Evolutionary conservation across 2,797 vertebrate genomes (phyloP).

Genomic region (Poeciliopsis presidionis): DNA sequence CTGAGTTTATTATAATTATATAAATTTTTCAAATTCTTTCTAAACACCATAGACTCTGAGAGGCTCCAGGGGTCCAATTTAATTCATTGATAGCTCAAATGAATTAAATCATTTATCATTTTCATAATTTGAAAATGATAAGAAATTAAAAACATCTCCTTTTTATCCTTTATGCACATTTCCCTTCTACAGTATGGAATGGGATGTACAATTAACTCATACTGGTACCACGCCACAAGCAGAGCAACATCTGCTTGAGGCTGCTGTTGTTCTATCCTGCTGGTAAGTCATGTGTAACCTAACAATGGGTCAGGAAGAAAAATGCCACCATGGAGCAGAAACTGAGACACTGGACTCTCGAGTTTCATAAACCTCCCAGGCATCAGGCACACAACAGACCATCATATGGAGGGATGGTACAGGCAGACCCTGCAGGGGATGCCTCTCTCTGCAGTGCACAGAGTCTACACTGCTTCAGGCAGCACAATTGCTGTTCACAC

Average conservation of each 20-base stretch:
- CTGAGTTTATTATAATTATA: slow-evolving; percentile 15
- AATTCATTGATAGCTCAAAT: slow-evolving; percentile 45
- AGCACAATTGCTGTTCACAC: slow-evolving; percentile 53
- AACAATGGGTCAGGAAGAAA: slow-evolving; percentile 75
- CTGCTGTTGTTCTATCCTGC: slow-evolving; percentile 76
- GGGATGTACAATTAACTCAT: slow-evolving; percentile 46
- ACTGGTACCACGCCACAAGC: slow-evolving; percentile 58
- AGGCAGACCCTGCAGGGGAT: slow-evolving; percentile 65
- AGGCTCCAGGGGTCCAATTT: slow-evolving; percentile 10
- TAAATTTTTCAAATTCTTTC: slow-evolving; percentile 21
- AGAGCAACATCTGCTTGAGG: slow-evolving; percentile 74
- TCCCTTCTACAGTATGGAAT: slow-evolving; percentile 37
- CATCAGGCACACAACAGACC: slow-evolving; percentile 67
- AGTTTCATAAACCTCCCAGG: slow-evolving; percentile 69
- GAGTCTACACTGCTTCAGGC: slow-evolving; percentile 54
- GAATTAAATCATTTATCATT: too few species aligned
- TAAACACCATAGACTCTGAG: slow-evolving; percentile 22
- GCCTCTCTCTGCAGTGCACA: slow-evolving; percentile 66
- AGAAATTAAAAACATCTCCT: slow-evolving; percentile 34
- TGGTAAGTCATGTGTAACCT: slow-evolving; percentile 75
- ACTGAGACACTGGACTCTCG: slow-evolving; percentile 69
- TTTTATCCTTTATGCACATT: slow-evolving; percentile 31
- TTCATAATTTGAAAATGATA: slow-evolving; percentile 29
- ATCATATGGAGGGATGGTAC: slow-evolving; percentile 73
- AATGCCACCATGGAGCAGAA: slow-evolving; percentile 74